Evolutionary conservation across 2,888 invertebrate genomes (phyloP).

Genomic region (Phorcus lineatus): DNA sequence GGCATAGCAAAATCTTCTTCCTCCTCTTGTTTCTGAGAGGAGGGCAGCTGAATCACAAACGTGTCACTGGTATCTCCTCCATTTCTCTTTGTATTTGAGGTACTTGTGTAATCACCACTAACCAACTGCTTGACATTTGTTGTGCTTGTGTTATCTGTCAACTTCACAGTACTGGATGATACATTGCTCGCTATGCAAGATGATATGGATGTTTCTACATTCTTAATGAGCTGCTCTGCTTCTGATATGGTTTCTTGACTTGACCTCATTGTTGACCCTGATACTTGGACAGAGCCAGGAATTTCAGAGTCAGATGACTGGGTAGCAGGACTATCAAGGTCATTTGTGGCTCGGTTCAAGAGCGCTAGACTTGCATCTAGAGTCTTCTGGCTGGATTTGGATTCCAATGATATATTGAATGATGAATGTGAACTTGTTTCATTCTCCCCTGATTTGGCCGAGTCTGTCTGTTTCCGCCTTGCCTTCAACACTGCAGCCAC

Average conservation of each 20-base stretch:
- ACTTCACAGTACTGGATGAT: slow-evolving; percentile 11
- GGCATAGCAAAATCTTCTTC: slow-evolving; percentile 15
- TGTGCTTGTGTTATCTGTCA: neutral
- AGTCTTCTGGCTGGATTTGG: slow-evolving; percentile 42
- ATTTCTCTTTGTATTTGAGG: neutral
- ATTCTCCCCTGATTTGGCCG: slow-evolving; percentile 36
- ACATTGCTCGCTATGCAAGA: neutral
- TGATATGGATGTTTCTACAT: slow-evolving; percentile 36
- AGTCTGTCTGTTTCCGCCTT: slow-evolving; percentile 56
- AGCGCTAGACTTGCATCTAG: slow-evolving; percentile 55
- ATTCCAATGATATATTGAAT: neutral
- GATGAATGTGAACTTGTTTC: slow-evolving; percentile 23
- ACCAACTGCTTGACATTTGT: neutral
- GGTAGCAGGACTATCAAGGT: slow-evolving; percentile 37
- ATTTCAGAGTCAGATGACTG: slow-evolving; percentile 31
- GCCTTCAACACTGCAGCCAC: slow-evolving; percentile 52
- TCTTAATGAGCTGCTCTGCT: slow-evolving; percentile 50
- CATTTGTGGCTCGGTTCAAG: slow-evolving; percentile 43
- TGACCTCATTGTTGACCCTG: neutral
- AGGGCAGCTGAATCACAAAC: neutral
- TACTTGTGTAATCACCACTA: neutral
- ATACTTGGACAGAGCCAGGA: neutral
- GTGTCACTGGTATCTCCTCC: slow-evolving; percentile 6
- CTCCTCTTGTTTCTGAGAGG: neutral
- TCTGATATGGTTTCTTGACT: slow-evolving; percentile 41